A percentile compares a stretch with the other conserved stretches of the same genome.
phyloP scores from a whole-genome alignment of 2,888 invertebrate species.

The Acrobasis consociella region DNA sequence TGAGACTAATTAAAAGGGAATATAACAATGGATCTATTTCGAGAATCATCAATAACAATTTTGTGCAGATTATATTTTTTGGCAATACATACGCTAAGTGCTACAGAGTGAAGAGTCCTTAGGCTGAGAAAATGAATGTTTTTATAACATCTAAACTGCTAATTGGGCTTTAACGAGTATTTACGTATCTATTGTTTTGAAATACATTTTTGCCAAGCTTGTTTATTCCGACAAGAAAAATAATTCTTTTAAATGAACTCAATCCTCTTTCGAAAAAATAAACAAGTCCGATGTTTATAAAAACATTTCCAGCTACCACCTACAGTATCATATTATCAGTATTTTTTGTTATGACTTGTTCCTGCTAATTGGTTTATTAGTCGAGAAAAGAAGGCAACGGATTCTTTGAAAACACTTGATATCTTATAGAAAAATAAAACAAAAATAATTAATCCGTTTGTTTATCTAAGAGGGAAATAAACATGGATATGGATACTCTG shows the following conservation, averaged over 20 bases:
- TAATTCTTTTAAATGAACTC: slow-evolving; percentile 19
- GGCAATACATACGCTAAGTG: background rate
- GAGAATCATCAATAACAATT: too few relatives aligned
- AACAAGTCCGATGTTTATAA: slow-evolving; percentile 19
- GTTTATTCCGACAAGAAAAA: slow-evolving; percentile 8
- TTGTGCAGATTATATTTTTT: background rate
- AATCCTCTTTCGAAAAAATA: slow-evolving; percentile 17
- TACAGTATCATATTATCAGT: slow-evolving; percentile 14
- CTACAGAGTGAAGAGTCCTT: background rate
- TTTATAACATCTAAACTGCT: slow-evolving; percentile 9
- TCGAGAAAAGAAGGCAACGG: slow-evolving; percentile 17
- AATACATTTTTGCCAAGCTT: slow-evolving; percentile 1
- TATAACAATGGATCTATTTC: background rate
- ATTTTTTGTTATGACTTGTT: slow-evolving; percentile 20
- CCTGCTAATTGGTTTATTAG: slow-evolving; percentile 22
- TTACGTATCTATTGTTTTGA: slow-evolving; percentile 6
- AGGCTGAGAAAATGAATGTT: background rate
- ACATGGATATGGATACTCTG: slow-evolving; percentile 5
- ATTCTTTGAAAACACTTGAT: slow-evolving; percentile 9
- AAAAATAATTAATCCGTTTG: slow-evolving; percentile 14
- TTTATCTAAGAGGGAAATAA: slow-evolving; percentile 13
- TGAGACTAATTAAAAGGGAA: background rate
- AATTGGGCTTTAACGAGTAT: slow-evolving; percentile 11
- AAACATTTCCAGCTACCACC: slow-evolving; percentile 22
- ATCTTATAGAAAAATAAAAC: background rate